phyloP scores from a whole-genome alignment of 2,888 invertebrate species.

The Rhingia campestris region DNA sequence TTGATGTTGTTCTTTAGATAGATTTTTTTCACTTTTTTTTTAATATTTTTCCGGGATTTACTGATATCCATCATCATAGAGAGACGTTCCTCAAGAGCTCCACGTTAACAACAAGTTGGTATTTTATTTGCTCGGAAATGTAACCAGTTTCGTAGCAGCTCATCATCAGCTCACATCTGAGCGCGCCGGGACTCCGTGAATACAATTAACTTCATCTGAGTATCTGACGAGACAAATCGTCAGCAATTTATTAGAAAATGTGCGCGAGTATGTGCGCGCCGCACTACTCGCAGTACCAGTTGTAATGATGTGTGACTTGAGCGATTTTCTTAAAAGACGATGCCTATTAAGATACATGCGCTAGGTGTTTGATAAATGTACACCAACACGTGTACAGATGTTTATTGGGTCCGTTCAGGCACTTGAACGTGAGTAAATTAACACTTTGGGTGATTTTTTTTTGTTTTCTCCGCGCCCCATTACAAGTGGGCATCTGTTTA shows the following conservation, averaged over 20 bases:
- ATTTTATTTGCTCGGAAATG: constrained; percentile 25
- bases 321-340: constrained; percentile 41
- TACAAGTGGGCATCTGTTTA: constrained; percentile 60
- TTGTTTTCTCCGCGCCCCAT: neutral
- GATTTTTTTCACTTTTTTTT: neutral
- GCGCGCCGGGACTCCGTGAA: constrained; percentile 26
- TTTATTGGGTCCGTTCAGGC: constrained; percentile 2
- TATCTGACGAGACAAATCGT: constrained; percentile 66
- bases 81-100: constrained; percentile 7
- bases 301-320: constrained; percentile 43
- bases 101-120: neutral
- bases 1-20: constrained; percentile 28
- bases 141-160: constrained; percentile 44
- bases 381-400: neutral
- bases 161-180: constrained; percentile 25
- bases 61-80: neutral
- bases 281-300: constrained; percentile 9
- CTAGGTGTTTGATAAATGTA: constrained; percentile 43
- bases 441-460: constrained; percentile 28
- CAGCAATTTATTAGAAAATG: constrained; percentile 55
- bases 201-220: constrained; percentile 53
- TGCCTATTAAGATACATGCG: constrained; percentile 34
- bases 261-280: constrained; percentile 35
- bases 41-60: constrained; percentile 44
- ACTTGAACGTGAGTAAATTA: constrained; percentile 59